These are phyloP conservation scores for Patella ulyssiponensis DNA, from an alignment of 2,888 invertebrate species.

Conservation along the genomic window DNA sequence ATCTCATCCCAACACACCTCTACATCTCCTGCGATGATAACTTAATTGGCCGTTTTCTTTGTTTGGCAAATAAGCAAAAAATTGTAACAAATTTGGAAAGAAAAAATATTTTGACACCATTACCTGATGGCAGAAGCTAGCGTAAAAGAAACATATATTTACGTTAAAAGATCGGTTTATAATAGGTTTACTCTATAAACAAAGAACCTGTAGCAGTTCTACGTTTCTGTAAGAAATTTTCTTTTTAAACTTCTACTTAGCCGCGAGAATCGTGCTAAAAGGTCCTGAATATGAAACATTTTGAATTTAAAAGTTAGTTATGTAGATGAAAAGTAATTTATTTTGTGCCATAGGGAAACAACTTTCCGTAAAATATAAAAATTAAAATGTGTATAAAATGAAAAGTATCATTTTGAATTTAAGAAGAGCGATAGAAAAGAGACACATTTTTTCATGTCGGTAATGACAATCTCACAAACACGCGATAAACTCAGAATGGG, in stretches of 20 bases:
- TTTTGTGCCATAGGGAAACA: no score
- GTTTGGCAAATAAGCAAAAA: background rate
- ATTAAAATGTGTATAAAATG: no score
- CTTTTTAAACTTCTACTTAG: background rate
- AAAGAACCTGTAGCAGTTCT: background rate
- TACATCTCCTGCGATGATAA: background rate
- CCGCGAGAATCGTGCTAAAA: no score
- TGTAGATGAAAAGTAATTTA: no score
- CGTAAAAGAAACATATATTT: background rate
- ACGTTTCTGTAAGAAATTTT: background rate
- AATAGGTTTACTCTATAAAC: constrained; percentile 1
- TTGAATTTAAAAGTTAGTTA: no score
- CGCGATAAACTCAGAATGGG: no score
- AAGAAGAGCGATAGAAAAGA: no score
- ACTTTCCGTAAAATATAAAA: no score
- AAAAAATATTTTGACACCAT: constrained; percentile 9
- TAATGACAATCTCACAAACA: no score
- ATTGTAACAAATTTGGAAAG: background rate
- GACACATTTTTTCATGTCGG: no score
- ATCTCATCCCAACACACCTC: background rate
- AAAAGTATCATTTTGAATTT: no score
- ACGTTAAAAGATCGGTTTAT: background rate
- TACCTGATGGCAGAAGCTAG: background rate
- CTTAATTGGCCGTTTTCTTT: background rate
- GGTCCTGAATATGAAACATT: no score